These are phyloP conservation scores for Betta splendens DNA, from an alignment of 2,797 vertebrate species.

Conservation along the genomic window DNA sequence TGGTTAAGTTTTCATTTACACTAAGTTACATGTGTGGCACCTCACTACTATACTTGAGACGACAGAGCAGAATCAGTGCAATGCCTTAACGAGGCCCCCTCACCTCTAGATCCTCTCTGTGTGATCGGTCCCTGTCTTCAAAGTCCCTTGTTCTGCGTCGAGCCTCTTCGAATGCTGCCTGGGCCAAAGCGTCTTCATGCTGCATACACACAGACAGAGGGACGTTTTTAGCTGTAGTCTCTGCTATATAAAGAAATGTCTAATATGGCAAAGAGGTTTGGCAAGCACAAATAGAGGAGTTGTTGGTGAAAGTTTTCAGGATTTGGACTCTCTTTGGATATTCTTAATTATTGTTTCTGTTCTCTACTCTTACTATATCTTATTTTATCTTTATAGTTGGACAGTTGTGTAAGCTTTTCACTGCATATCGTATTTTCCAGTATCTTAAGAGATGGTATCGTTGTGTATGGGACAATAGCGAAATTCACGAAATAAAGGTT, in stretches of 20 bases:
- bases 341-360: too few relatives aligned
- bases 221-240: background rate
- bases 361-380: too few relatives aligned
- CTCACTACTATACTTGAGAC: slow-evolving; percentile 1
- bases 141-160: slow-evolving; percentile 96
- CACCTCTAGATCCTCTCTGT: slow-evolving; percentile 98
- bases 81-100: slow-evolving; percentile 55
- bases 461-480: too few relatives aligned
- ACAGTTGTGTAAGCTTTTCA: too few relatives aligned
- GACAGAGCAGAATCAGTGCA: background rate
- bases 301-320: too few relatives aligned
- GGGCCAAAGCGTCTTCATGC: slow-evolving; percentile 97
- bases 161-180: slow-evolving; percentile 96
- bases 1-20: background rate
- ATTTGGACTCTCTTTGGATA: too few relatives aligned
- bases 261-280: background rate
- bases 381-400: too few relatives aligned
- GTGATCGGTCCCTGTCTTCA: slow-evolving; percentile 96
- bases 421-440: too few relatives aligned
- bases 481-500: too few relatives aligned
- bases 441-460: too few relatives aligned
- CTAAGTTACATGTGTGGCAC: too few relatives aligned
- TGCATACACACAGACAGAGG: slow-evolving; percentile 55
- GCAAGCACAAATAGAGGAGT: too few relatives aligned
- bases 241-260: background rate